Evolutionary conservation across 2,888 invertebrate species (phyloP), one percentile per base, ranked within the genome.

Genomic region (Brachycybe producta): DNA sequence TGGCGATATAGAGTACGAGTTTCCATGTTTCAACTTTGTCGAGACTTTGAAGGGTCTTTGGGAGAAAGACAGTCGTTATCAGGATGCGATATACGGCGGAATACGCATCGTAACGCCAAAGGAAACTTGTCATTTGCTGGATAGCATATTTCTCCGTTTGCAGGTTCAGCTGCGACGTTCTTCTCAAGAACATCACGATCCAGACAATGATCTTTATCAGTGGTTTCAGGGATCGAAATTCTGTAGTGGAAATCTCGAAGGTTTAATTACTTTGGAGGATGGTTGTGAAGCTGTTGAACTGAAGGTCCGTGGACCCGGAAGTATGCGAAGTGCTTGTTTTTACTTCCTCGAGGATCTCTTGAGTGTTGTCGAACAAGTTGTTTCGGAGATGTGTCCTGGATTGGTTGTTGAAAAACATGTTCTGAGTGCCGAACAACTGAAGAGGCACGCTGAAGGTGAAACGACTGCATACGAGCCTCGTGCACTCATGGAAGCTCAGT

Each of bases 191-290:
- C 73, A 68, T 62, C 67, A 70, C 55, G 73, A 71, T 54, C 69
- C 71, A 51, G 79, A 79, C 54, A 74, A 73, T 1, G 81, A 82
- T 63, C 66, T 83, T 35, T 77, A 78, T 58, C 82, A 84, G 62
- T 82, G 80, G 80, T 75, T 74, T 65, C 71, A 75, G 57, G 82
- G 82, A 35, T 79, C 79, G 32, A 81, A 81, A 64, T 69, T 82
- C 57, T 78, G 78, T 61, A 74, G 77, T 42, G 77, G 78, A 1
- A 72, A 74, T 35, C 70, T 82, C 53, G 82, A 83, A 63, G 77
- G 79, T 47, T 68, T 83, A 46, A 69, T 83, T 15, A 78, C 76
- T 3, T 67, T 79, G 56, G 75, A 75, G 56, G 73, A 74, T 45
- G 70, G 71, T 46, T 67, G 62, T 30, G 74, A 76, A 56, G 75